These are phyloP conservation scores for Tyria jacobaeae DNA, from an alignment of 2,888 invertebrate species.

Conservation along the genomic window DNA sequence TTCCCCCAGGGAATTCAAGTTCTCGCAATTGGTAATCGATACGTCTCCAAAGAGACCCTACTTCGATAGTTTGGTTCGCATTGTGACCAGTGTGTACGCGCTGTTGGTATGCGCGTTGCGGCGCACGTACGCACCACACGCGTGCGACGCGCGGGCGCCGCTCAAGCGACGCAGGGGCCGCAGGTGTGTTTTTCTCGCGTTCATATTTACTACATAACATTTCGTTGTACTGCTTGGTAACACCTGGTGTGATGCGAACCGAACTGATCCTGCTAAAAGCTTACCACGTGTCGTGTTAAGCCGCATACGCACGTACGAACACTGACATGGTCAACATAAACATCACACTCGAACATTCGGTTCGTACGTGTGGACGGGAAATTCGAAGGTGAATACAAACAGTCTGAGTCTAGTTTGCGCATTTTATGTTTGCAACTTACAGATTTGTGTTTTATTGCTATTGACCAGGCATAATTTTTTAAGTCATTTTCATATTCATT, in stretches of 20 bases:
- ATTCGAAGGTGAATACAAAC: too few relatives aligned
- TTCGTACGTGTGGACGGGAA: too few relatives aligned
- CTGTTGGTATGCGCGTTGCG: slow-evolving; percentile 61
- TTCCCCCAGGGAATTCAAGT: slow-evolving; percentile 76
- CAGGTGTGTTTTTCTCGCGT: slow-evolving; percentile 61
- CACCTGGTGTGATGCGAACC: slow-evolving; percentile 68
- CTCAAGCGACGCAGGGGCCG: slow-evolving; percentile 62
- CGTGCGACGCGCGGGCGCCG: slow-evolving; percentile 40
- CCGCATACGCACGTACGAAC: too few relatives aligned
- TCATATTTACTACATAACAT: slow-evolving; percentile 28
- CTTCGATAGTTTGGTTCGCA: slow-evolving; percentile 75
- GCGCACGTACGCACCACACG: slow-evolving; percentile 53
- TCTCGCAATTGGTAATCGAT: slow-evolving; percentile 73
- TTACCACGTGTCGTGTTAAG: slow-evolving; percentile 14
- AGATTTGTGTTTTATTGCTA: too few relatives aligned
- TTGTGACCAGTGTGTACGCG: slow-evolving; percentile 67
- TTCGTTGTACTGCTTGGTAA: slow-evolving; percentile 43
- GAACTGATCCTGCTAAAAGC: slow-evolving; percentile 53
- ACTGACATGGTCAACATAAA: too few relatives aligned
- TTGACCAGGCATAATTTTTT: too few relatives aligned
- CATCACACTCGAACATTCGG: too few relatives aligned
- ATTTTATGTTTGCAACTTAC: too few relatives aligned
- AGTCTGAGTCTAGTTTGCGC: too few relatives aligned
- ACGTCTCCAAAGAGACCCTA: slow-evolving; percentile 50
- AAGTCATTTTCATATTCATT: too few relatives aligned